These are phyloP conservation scores for Rhea pennata DNA, from an alignment of 2,113 vertebrate genomes.

Conservation along the genomic window DNA sequence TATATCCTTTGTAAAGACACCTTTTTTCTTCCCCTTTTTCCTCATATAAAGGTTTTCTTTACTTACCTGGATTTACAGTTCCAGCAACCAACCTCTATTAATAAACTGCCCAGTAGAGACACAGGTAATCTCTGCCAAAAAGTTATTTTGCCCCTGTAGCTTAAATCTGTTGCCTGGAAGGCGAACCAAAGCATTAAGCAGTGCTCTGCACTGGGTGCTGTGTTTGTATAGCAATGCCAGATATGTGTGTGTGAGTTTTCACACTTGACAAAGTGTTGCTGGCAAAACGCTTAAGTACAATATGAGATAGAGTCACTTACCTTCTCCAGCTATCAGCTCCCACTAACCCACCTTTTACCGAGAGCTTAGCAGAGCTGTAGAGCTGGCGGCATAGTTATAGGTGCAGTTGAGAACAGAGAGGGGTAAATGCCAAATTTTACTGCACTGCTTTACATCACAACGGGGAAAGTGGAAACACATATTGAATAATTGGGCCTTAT, in stretches of 20 bases:
- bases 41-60: not conserved
- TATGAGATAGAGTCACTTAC: not conserved
- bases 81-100: not conserved
- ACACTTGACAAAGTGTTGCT: not conserved
- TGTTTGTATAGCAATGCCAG: not conserved
- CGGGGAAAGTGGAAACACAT: not conserved
- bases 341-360: not conserved
- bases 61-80: not conserved
- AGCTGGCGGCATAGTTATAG: not conserved
- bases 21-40: not conserved
- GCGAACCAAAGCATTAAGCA: not conserved
- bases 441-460: not conserved
- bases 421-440: not conserved
- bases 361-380: not conserved
- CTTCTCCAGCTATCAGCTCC: not conserved
- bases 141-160: not conserved
- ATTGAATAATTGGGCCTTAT: not conserved
- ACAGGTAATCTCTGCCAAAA: not conserved
- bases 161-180: not conserved
- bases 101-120: not conserved
- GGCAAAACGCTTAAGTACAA: not conserved
- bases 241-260: slow-evolving; percentile 5
- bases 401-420: not conserved
- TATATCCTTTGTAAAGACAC: not conserved
- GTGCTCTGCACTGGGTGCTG: not conserved